phyloP scores from a whole-genome alignment of 2,888 invertebrate genomes.

The Latrodectus elegans region DNA sequence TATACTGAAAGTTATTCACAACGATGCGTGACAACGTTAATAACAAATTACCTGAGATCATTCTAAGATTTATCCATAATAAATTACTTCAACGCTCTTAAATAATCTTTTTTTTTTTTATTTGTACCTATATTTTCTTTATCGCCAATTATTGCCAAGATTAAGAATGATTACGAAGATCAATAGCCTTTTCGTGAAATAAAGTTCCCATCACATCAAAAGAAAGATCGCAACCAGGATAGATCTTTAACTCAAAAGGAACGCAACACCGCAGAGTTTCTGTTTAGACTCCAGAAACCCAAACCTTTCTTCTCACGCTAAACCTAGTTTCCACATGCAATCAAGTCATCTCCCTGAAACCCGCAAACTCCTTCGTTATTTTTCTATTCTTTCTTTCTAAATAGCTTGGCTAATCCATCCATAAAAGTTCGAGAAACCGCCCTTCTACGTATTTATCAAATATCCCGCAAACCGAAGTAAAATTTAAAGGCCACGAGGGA shows the following conservation, averaged over 20 bases:
- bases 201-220: not conserved
- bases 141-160: too few relatives aligned
- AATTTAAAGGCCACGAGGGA: constrained; percentile 45
- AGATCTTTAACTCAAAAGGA: not conserved
- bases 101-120: too few relatives aligned
- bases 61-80: too few relatives aligned
- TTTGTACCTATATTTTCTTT: too few relatives aligned
- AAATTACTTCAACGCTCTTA: too few relatives aligned
- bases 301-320: not conserved
- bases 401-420: constrained; percentile 27
- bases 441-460: constrained; percentile 57
- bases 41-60: too few relatives aligned
- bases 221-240: not conserved
- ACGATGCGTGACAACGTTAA: too few relatives aligned
- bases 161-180: not conserved
- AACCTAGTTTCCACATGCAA: constrained; percentile 35
- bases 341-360: constrained; percentile 44
- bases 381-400: constrained; percentile 35
- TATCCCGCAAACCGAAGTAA: constrained; percentile 47
- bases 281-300: not conserved
- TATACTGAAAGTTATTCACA: too few relatives aligned
- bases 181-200: not conserved
- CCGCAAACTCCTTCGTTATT: constrained; percentile 44
- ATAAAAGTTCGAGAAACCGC: constrained; percentile 37
- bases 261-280: not conserved